Base-by-base conservation (phyloP, 2,888 invertebrate species). In the Drosophila hamatofila region DNA sequence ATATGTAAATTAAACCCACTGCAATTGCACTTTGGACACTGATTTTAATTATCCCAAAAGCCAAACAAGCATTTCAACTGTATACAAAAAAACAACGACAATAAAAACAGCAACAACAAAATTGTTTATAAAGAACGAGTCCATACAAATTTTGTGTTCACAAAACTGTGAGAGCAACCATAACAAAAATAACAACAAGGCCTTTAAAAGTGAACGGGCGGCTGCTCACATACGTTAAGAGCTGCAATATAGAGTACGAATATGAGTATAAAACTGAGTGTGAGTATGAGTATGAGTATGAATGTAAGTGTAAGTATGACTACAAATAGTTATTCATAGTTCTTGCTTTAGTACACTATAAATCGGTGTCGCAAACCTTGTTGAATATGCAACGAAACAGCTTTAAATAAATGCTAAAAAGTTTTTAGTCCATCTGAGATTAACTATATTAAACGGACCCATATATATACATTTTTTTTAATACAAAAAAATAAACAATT, bases 11-110 rank as follows among this genome's bases (percentile, higher is more conserved):
- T 56, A 72, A 89, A 59, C 84, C 79, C 75, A 83, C 89, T 76
- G 79, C 79, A 80, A 39, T 81, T 89, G 84, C 89, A 89, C 89
- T 84, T 84, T 89, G 84, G 65, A 84, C 84, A 73, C 75, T 66
- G 89, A 84, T 81, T 84, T 89, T 84, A 84, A 84, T 84, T 84
- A 89, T 70, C 81, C 64, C 51, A 88, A 85, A 75, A 65, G 44
- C 57, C 51, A 54, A 55, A 33, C 52, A 67, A 41, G 33, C 52
- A 39, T 55, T 54, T 51, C 48, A 37, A 41, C 52, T 44, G 56
- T 25, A 25, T n/a, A 55, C 51, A 54, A 37, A 54, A 37, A 14
- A 21, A 14, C 30, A 44, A 3, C 49, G 46, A 14, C 51, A 64
- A 49, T 37, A 7, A 60, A 68, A 18, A 14, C 33, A 44, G 8